Evolutionary conservation across 2,888 invertebrate species (phyloP), one percentile per base, ranked within the genome.

Genomic region (Thelaira solivaga): DNA sequence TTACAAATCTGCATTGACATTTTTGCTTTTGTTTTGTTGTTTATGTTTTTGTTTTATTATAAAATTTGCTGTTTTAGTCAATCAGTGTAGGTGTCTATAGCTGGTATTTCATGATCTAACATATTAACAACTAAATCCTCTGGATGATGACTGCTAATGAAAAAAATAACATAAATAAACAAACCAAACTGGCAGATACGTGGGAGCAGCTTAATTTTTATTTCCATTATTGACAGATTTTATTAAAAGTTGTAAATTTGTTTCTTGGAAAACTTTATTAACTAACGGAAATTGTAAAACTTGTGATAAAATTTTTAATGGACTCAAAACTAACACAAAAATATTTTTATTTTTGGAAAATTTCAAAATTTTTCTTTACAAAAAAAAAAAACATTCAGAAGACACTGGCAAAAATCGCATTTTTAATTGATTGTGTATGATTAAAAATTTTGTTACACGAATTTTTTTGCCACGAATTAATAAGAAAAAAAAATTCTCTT

Each of bases 1-100:
- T 85, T 86, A 84, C 85, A 85, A 87, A 86, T 86, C 86, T 87
- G 85, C 87, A 86, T 55, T 87, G 86, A 83, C 83, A 85, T 83
- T 83, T 83, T 80, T 84, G 85, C 82, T 83, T 83, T 80, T 84
- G 69, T 43, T 55, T 39, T 39, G 43, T 75, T 61, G 53, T 69
- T 69, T 41, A 39, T 24, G n/a, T n/a, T n/a, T n/a, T 51, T 59
- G 26, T 26, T 43, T 39, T 57, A 31, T 47, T 68, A 20, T 16
- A 26, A 13, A 16, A 20, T 16, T 61, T 41, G n/a, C n/a, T n/a
- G n/a, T n/a, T n/a, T n/a, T n/a, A n/a, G n/a, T n/a, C n/a, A n/a
- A n/a, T 41, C 22, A 11, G 20, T 61, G 61, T 61, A 47, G 41
- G 55, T 47, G 41, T 34, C 18, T 64, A 26, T 47, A 31, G 11